A percentile compares a stretch with the other conserved stretches of the same genome.
These are phyloP conservation scores for Scaptomyza parva DNA, from an alignment of 2,888 invertebrate genomes.

Conservation along the genomic window DNA sequence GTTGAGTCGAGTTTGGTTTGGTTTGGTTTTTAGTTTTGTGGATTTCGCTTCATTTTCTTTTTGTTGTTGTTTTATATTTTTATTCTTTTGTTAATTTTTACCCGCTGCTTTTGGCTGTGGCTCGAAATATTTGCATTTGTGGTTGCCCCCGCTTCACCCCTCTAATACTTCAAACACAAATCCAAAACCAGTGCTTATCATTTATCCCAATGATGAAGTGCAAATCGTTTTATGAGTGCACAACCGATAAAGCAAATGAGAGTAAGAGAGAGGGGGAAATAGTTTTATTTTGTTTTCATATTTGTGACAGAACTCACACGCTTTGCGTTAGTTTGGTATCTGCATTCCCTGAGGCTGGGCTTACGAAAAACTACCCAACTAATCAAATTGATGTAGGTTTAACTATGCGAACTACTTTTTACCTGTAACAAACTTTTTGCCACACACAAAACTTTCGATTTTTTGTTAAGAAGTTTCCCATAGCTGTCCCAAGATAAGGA, in stretches of 20 bases:
- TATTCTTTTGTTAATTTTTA: constrained; percentile 20
- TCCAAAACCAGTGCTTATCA: constrained; percentile 8
- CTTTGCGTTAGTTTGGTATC: constrained; percentile 39
- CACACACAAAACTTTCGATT: constrained; percentile 64
- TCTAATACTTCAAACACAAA: not conserved
- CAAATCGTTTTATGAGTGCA: constrained; percentile 54
- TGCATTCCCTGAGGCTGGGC: constrained; percentile 23
- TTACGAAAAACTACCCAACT: constrained; percentile 45
- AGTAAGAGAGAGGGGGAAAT: not conserved
- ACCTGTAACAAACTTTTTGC: constrained; percentile 46
- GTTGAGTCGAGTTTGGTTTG: constrained; percentile 45
- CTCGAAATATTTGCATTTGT: constrained; percentile 71
- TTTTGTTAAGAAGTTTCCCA: constrained; percentile 55
- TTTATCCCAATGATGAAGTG: constrained; percentile 38
- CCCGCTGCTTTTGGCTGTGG: constrained; percentile 41
- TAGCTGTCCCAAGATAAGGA: constrained; percentile 53
- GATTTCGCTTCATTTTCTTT: not conserved
- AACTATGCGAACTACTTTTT: constrained; percentile 18
- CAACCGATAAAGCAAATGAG: constrained; percentile 22
- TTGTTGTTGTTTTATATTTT: not conserved
- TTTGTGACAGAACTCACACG: constrained; percentile 62
- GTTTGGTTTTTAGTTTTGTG: constrained; percentile 9
- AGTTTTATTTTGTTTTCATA: constrained; percentile 36
- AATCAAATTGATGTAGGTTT: constrained; percentile 76
- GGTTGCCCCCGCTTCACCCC: constrained; percentile 18